Evolutionary conservation across 2,888 invertebrate genomes (phyloP).

Genomic region (Malthinus flaveolus): DNA sequence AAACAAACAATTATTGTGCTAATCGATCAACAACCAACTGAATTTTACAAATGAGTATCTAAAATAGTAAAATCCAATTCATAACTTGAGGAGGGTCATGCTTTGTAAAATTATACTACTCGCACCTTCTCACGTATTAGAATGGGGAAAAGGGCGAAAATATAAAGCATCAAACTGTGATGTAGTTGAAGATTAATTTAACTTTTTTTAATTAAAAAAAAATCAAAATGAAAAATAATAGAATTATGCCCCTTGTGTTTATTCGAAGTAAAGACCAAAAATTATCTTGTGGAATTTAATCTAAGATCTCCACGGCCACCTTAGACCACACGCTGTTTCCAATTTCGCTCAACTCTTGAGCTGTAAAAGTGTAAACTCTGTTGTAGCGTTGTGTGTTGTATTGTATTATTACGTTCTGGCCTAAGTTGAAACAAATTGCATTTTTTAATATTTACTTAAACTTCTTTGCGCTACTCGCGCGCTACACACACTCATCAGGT

Average conservation of each 20-base stretch:
- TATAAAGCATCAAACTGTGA: not conserved
- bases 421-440: not conserved
- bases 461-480: too few relatives aligned
- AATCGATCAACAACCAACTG: too few relatives aligned
- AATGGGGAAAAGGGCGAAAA: too few relatives aligned
- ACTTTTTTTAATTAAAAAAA: not conserved
- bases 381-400: not conserved
- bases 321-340: conserved; percentile 43
- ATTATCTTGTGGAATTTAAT: conserved; percentile 45
- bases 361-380: conserved; percentile 16
- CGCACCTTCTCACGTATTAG: too few relatives aligned
- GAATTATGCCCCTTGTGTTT: conserved; percentile 5
- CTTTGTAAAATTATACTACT: too few relatives aligned
- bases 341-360: conserved; percentile 34
- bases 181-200: not conserved
- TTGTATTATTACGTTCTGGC: not conserved
- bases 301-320: conserved; percentile 45
- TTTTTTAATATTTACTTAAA: not conserved
- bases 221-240: not conserved
- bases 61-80: too few relatives aligned
- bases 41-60: too few relatives aligned
- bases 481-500: too few relatives aligned
- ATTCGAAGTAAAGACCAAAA: conserved; percentile 16
- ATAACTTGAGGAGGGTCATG: too few relatives aligned
- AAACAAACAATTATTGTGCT: too few relatives aligned